phyloP scores from a whole-genome alignment of 2,888 invertebrate species.

The Oscheius onirici region DNA sequence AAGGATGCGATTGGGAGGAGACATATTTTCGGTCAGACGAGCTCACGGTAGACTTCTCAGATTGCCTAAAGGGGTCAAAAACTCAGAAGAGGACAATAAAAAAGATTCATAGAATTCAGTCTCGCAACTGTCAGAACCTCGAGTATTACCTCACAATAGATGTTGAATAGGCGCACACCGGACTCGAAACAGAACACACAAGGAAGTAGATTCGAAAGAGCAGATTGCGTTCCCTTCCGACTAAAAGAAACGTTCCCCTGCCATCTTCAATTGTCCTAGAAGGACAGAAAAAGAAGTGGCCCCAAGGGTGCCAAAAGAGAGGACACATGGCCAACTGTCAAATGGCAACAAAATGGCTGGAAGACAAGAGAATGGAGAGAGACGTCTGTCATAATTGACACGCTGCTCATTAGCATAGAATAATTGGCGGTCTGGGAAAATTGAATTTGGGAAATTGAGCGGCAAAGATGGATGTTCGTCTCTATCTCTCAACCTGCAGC shows the following conservation, averaged over 20 bases:
- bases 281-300: not conserved
- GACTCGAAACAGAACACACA: not conserved
- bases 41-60: too few species aligned
- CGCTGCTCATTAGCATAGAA: conserved; percentile 21
- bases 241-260: not conserved
- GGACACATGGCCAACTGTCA: conserved; percentile 14
- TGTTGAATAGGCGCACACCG: not conserved
- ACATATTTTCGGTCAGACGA: too few species aligned
- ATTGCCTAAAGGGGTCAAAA: too few species aligned
- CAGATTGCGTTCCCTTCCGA: too few species aligned
- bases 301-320: not conserved
- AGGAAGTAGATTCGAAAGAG: too few species aligned
- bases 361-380: not conserved
- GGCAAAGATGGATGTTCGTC: conserved; percentile 5
- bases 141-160: not conserved
- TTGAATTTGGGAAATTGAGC: conserved; percentile 23
- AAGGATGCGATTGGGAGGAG: not conserved
- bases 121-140: too few species aligned
- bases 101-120: too few species aligned
- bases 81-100: too few species aligned
- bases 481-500: not conserved
- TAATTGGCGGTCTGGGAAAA: not conserved
- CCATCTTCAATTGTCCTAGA: conserved; percentile 2
- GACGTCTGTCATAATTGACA: conserved; percentile 7
- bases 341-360: not conserved